A percentile compares a stretch with the other conserved stretches of the same genome.
phyloP scores from a whole-genome alignment of 2,888 invertebrate species.

The Marasmarcha lunaedactyla region DNA sequence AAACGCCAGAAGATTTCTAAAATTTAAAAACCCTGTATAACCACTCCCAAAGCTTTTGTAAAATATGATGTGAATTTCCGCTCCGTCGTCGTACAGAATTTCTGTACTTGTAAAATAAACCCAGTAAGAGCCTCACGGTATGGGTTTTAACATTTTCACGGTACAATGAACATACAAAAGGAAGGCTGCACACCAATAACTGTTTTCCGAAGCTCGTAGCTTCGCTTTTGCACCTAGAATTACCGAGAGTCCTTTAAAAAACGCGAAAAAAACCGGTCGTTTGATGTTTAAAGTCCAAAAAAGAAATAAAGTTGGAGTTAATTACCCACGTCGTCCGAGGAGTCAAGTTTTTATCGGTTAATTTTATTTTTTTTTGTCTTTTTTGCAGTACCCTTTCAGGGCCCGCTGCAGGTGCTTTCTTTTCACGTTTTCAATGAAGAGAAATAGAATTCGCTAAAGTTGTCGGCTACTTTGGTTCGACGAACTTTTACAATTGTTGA shows the following conservation, averaged over 20 bases:
- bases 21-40: too few species aligned
- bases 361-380: constrained; percentile 8
- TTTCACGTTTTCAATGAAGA: too few species aligned
- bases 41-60: too few species aligned
- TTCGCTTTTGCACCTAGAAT: constrained; percentile 42
- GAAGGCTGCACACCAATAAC: constrained; percentile 33
- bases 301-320: constrained; percentile 29
- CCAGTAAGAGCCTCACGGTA: neutral
- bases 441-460: too few species aligned
- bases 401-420: too few species aligned
- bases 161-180: constrained; percentile 30
- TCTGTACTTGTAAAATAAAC: neutral
- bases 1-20: too few species aligned
- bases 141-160: constrained; percentile 10
- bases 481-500: too few species aligned
- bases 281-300: constrained; percentile 33
- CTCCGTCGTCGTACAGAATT: too few species aligned
- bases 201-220: constrained; percentile 46
- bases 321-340: constrained; percentile 27
- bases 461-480: too few species aligned
- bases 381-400: constrained; percentile 9
- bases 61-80: too few species aligned
- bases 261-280: constrained; percentile 24
- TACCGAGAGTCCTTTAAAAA: constrained; percentile 26
- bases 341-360: constrained; percentile 8